Evolutionary conservation across 1,140 invertebrate genomes (phyloP), one percentile per base, ranked within the genome.

Genomic region (Littorina saxatilis): DNA sequence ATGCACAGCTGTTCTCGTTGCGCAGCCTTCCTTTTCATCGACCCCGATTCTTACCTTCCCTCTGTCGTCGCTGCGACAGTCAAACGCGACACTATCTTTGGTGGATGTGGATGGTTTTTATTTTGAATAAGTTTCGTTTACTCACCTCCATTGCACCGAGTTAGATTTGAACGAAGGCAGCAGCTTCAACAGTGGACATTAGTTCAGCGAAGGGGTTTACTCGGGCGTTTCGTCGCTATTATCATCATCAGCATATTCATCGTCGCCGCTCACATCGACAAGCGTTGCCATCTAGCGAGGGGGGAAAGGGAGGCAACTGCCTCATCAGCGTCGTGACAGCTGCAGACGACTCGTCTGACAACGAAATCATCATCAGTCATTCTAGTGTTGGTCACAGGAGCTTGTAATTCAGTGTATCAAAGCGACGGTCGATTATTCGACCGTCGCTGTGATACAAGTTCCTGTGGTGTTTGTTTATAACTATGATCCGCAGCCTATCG

Each of bases 201-300:
- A 35, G 17, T 32, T 27, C 5, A 4, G 23, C 15, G 20, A 20
- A 61, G 70, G 11, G 40, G 70, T 27, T 47, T 73, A 13, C 40
- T 50, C 70, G 7, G 20, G 40, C 17, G 1, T 73, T 35, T 78
- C 76, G 74, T 50, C 74, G 27, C 43, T 50, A 58, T 76, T 58
- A 58, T 76, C 74, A 58, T 76, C 74, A 76, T 76, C 74, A 76
- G 32, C 74, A 76, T 76, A 76, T 76, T 76, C 76, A 78, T 78
- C 76, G 76, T 78, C 76, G 76, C 55, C 43, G 13, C 37, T 58
- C 39, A 43, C 76, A 78, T 78, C 76, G 39, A 78, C 76, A 63
- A 78, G 76, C 76, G 58, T 78, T 78, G 76, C 76, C 76, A 78
- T 78, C 76, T 78, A 29, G 70, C 70, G 70, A 37, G 39, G 76